A percentile compares a stretch with the other conserved stretches of the same genome.
phyloP scores from a whole-genome alignment of 2,113 vertebrate genomes.

The Rhegmatorhina hoffmannsi region DNA sequence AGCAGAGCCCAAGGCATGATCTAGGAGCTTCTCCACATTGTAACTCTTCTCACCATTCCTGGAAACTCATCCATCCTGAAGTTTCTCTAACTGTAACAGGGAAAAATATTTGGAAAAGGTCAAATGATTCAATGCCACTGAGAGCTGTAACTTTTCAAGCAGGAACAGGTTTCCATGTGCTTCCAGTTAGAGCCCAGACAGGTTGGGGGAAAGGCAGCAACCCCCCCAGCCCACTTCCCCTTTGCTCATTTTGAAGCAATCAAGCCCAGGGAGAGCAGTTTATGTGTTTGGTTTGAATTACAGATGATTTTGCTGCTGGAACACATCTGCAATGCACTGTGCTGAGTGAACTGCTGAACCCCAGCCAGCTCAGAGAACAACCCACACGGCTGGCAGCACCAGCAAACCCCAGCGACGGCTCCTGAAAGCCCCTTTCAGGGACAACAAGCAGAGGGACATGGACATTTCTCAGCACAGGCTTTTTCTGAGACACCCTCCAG shows the following conservation, averaged over 20 bases:
- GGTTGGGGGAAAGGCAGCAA: conserved; percentile 14
- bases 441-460: background rate
- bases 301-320: conserved; percentile 37
- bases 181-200: conserved; percentile 45
- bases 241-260: background rate
- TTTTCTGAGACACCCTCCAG: background rate
- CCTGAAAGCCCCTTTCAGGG: background rate
- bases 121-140: conserved; percentile 54
- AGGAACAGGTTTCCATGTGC: conserved; percentile 43
- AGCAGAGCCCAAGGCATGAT: background rate
- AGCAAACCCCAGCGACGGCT: background rate
- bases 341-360: conserved; percentile 30
- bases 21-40: background rate
- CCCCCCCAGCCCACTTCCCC: background rate
- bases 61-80: background rate
- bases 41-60: background rate
- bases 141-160: conserved; percentile 51
- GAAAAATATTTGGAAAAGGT: conserved; percentile 57
- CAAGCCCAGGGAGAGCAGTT: background rate
- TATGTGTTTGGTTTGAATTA: conserved; percentile 56
- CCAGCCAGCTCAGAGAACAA: conserved; percentile 16
- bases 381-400: background rate
- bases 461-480: background rate
- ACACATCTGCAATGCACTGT: background rate
- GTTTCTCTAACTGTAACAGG: conserved; percentile 12